These are phyloP conservation scores for Pammene aurita DNA, from an alignment of 2,888 invertebrate genomes.

Conservation along the genomic window DNA sequence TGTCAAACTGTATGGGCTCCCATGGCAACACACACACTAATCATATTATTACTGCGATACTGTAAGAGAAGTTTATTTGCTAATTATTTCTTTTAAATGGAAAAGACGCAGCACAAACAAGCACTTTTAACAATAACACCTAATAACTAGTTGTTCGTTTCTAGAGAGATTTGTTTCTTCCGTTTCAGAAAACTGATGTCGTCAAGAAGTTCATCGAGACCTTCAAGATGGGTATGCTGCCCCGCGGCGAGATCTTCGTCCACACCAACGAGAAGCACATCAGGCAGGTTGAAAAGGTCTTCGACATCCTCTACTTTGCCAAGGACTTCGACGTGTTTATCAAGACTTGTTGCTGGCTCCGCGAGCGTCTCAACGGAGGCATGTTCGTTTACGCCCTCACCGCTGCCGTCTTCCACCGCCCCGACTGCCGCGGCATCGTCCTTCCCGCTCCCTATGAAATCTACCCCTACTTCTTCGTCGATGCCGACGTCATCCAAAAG, in stretches of 20 bases:
- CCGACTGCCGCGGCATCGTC: slow-evolving; percentile 85
- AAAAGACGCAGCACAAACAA: no score
- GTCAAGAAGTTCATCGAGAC: slow-evolving; percentile 83
- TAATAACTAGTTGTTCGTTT: no score
- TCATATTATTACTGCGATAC: no score
- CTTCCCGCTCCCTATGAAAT: slow-evolving; percentile 90
- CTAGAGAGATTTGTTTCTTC: background rate
- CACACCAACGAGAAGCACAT: slow-evolving; percentile 84
- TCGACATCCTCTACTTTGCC: slow-evolving; percentile 86
- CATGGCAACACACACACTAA: no score
- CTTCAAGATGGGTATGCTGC: slow-evolving; percentile 84
- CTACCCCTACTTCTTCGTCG: slow-evolving; percentile 90
- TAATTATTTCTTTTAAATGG: no score
- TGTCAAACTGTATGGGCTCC: no score
- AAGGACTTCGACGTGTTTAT: slow-evolving; percentile 88
- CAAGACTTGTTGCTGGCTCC: slow-evolving; percentile 87
- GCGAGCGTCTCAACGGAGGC: slow-evolving; percentile 87
- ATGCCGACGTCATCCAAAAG: slow-evolving; percentile 87
- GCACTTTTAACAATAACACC: no score
- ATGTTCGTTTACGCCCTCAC: slow-evolving; percentile 89
- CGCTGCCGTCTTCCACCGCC: slow-evolving; percentile 86
- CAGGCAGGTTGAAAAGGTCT: slow-evolving; percentile 84
- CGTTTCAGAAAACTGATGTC: slow-evolving; percentile 78
- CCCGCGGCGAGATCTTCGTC: slow-evolving; percentile 84
- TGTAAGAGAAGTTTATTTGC: no score